Percentiles rank a stretch among this genome's conserved stretches.
Evolutionary conservation across 2,113 vertebrate genomes (phyloP).

Genomic region (Heloderma charlesbogerti): DNA sequence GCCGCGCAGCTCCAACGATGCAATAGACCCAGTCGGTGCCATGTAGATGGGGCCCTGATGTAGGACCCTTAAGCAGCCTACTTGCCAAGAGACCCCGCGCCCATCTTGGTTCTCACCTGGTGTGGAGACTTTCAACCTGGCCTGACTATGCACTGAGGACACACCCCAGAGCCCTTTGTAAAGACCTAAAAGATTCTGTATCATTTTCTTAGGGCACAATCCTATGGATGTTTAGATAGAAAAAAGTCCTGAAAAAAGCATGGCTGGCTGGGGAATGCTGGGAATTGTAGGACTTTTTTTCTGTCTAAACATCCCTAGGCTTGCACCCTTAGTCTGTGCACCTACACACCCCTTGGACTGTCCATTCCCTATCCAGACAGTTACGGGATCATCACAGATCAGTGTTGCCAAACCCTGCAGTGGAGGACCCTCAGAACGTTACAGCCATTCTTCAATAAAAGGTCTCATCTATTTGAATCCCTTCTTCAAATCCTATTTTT

Average conservation of each 20-base stretch:
- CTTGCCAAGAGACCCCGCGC: background rate
- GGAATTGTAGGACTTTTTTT: too few species aligned
- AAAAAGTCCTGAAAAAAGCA: too few species aligned
- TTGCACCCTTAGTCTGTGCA: background rate
- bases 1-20: too few species aligned
- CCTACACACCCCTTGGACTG: background rate
- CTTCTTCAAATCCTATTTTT: conserved; percentile 53
- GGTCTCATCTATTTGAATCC: conserved; percentile 45
- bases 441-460: conserved; percentile 21
- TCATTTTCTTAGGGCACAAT: too few species aligned
- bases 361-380: too few species aligned
- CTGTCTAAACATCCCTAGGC: too few species aligned
- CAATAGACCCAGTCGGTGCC: too few species aligned
- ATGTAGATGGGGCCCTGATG: too few species aligned
- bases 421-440: background rate
- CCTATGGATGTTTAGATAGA: too few species aligned
- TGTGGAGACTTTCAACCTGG: background rate
- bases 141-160: background rate
- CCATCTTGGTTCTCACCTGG: background rate
- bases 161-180: background rate
- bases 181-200: background rate
- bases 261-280: too few species aligned
- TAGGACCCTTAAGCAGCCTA: too few species aligned
- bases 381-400: background rate
- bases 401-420: background rate